Conservation (phyloP, 2,888 invertebrate species). For the Hemithea aestivaria region DNA sequence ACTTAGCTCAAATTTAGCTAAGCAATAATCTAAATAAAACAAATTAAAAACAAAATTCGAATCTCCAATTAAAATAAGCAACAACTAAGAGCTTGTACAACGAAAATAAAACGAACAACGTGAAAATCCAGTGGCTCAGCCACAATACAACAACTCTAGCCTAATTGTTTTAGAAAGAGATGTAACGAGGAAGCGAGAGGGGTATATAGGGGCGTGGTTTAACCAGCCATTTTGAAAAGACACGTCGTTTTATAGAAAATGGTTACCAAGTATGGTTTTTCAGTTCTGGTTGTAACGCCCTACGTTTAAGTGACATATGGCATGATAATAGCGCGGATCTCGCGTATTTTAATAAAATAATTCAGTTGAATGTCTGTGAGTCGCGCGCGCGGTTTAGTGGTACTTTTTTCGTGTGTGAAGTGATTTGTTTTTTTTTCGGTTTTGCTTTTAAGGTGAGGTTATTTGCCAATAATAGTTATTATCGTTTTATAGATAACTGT, state of each 20-base stretch:
- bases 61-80: constrained; percentile 24
- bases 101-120: constrained; percentile 30
- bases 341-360: constrained; percentile 64
- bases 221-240: constrained; percentile 28
- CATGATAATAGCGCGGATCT: constrained; percentile 58
- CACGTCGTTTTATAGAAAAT: constrained; percentile 11
- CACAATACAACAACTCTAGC: constrained; percentile 24
- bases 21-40: background rate
- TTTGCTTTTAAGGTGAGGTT: background rate
- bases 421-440: constrained; percentile 16
- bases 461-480: too few species aligned
- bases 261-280: constrained; percentile 20
- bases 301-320: constrained; percentile 61
- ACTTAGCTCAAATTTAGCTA: background rate
- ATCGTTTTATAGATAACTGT: too few species aligned
- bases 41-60: constrained; percentile 18
- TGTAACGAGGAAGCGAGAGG: constrained; percentile 20
- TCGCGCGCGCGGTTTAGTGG: constrained; percentile 23
- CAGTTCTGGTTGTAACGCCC: constrained; percentile 52
- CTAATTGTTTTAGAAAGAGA: constrained; percentile 27
- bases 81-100: constrained; percentile 30
- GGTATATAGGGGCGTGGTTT: constrained; percentile 17
- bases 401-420: constrained; percentile 11
- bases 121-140: constrained; percentile 31
- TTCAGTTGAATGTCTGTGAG: constrained; percentile 55